phyloP scores from a whole-genome alignment of 2,113 vertebrate species.

The Vidua chalybeata region DNA sequence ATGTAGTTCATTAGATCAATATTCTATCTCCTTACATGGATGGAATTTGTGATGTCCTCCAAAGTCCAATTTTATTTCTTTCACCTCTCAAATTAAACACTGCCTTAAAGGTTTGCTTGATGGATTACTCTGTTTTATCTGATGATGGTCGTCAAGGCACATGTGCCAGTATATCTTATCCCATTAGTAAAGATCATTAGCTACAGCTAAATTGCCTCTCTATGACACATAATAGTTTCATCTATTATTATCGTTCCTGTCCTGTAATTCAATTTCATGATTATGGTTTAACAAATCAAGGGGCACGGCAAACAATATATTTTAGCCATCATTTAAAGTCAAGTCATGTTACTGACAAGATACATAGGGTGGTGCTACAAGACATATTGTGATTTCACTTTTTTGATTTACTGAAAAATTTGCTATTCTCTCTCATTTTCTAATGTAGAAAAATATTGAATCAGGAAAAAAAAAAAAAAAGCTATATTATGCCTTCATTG shows the following conservation, averaged over 20 bases:
- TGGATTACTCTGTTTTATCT: conserved; percentile 28
- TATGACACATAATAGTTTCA: conserved; percentile 51
- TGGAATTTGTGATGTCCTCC: conserved; percentile 38
- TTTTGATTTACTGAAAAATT: not conserved
- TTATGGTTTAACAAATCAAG: conserved; percentile 60
- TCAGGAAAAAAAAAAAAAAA: not conserved
- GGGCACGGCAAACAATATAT: conserved; percentile 32
- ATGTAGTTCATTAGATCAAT: conserved; percentile 56
- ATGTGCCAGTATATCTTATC: conserved; percentile 49
- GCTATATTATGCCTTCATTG: not conserved
- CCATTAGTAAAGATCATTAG: conserved; percentile 69
- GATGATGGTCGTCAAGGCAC: conserved; percentile 56
- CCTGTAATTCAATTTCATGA: conserved; percentile 53
- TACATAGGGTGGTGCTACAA: not conserved
- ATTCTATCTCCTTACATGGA: conserved; percentile 59
- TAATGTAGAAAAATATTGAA: not conserved
- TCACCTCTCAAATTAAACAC: conserved; percentile 68
- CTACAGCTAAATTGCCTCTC: conserved; percentile 43
- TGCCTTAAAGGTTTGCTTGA: conserved; percentile 69
- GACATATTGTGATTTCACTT: not conserved
- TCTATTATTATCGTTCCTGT: conserved; percentile 29
- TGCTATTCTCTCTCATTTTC: not conserved
- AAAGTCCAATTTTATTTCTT: conserved; percentile 67
- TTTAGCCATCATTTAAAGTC: conserved; percentile 32
- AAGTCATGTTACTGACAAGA: conserved; percentile 25